These are phyloP conservation scores for Geodia barretti DNA, from an alignment of 37 sponge, comb jelly and placozoan genomes.

Conservation along the genomic window DNA sequence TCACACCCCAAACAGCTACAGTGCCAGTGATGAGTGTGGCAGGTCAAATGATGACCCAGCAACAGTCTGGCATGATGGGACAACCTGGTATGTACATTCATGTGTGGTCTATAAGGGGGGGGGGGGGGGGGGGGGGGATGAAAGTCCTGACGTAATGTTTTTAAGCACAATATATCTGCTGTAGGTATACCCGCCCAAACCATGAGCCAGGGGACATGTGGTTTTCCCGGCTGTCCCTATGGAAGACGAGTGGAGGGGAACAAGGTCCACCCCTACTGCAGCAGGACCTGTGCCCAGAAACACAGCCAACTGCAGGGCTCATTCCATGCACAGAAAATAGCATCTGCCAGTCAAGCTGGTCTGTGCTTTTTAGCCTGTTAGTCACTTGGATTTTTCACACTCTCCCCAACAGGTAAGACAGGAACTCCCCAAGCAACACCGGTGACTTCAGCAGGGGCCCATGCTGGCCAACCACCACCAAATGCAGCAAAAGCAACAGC, in stretches of 20 bases:
- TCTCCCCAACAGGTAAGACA: too few relatives aligned
- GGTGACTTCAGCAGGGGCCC: too few relatives aligned
- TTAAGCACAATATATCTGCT: neutral
- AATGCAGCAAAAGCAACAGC: too few relatives aligned
- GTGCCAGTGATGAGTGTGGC: too few relatives aligned
- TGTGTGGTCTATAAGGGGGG: neutral
- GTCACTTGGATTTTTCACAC: too few relatives aligned
- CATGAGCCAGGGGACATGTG: slow-evolving; percentile 8
- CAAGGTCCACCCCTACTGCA: slow-evolving; percentile 42
- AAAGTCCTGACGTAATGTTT: neutral
- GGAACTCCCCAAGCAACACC: too few relatives aligned
- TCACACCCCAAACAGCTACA: too few relatives aligned
- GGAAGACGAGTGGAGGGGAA: slow-evolving; percentile 22
- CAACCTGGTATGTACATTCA: neutral
- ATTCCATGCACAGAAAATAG: neutral
- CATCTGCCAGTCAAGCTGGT: too few relatives aligned
- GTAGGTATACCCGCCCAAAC: slow-evolving; percentile 3
- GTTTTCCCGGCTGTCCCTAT: slow-evolving; percentile 31
- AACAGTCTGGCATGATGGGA: too few relatives aligned
- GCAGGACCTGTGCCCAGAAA: slow-evolving; percentile 37
- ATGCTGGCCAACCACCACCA: too few relatives aligned
- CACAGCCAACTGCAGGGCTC: neutral
- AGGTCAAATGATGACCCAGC: too few relatives aligned
- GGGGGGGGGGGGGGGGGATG: neutral
- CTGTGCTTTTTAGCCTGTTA: too few relatives aligned